Evolutionary conservation across 92 coral and sea anemone species (phyloP).

Genomic region (Phymanthus crucifer): DNA sequence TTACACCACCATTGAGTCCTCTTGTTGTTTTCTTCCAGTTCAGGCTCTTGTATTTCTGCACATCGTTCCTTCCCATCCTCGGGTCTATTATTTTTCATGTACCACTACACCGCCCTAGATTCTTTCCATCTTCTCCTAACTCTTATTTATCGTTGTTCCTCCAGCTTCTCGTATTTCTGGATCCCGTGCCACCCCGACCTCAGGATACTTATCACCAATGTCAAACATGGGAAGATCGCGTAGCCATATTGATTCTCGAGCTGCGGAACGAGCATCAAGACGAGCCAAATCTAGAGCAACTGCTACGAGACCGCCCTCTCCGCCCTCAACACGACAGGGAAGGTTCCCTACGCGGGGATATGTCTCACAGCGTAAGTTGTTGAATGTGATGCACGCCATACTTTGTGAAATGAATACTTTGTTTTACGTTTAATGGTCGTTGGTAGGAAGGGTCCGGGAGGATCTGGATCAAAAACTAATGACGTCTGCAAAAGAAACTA

Average conservation of each 20-base stretch:
- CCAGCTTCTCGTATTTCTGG: constrained; percentile 57
- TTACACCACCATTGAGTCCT: no score
- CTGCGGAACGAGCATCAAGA: constrained; percentile 84
- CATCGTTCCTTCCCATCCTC: no score
- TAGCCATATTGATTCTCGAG: constrained; percentile 92
- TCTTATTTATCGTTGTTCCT: neutral
- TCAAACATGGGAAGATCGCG: constrained; percentile 85
- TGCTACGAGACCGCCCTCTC: constrained; percentile 56
- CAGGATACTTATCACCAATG: constrained; percentile 83
- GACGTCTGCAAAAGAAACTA: no score
- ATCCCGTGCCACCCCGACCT: constrained; percentile 33
- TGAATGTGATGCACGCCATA: no score
- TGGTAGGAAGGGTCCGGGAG: no score
- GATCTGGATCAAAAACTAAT: no score
- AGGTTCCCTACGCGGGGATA: constrained; percentile 81
- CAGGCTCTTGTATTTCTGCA: no score
- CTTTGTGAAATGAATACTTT: no score
- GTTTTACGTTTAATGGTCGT: no score
- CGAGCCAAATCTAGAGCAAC: constrained; percentile 77
- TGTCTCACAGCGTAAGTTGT: constrained; percentile 94
- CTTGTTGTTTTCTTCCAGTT: no score
- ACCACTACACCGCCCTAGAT: no score
- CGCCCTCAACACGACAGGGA: constrained; percentile 61
- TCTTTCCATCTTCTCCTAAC: neutral
- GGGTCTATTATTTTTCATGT: no score